Evolutionary conservation across 2,888 invertebrate genomes (phyloP).

Genomic region (Mythimna impura): DNA sequence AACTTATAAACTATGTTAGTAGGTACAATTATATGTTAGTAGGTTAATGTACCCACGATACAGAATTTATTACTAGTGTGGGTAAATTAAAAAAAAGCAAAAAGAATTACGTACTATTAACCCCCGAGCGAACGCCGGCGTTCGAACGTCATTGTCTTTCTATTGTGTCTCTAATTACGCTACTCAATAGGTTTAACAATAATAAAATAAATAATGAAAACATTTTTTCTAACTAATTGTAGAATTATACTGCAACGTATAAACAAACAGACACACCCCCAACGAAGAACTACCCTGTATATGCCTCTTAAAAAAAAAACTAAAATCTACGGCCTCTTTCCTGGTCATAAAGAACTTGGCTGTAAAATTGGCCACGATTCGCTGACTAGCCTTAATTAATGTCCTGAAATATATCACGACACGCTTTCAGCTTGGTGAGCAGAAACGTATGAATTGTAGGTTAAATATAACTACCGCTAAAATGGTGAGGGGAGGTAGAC

Average conservation of each 20-base stretch:
- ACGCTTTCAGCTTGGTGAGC: slow-evolving; percentile 46
- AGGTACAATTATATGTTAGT: too few species aligned
- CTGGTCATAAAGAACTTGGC: slow-evolving; percentile 47
- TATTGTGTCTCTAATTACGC: too few species aligned
- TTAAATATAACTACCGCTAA: slow-evolving; percentile 13
- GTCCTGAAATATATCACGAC: slow-evolving; percentile 65
- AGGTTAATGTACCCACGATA: too few species aligned
- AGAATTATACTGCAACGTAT: not conserved
- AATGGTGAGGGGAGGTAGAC: not conserved
- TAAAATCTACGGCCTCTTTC: slow-evolving; percentile 35
- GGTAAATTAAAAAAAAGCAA: too few species aligned
- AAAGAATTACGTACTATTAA: too few species aligned
- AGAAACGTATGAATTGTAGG: slow-evolving; percentile 37
- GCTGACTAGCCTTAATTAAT: slow-evolving; percentile 64
- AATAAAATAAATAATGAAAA: too few species aligned
- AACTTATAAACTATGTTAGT: too few species aligned
- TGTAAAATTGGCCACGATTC: slow-evolving; percentile 61
- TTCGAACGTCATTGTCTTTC: too few species aligned
- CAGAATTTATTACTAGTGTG: too few species aligned
- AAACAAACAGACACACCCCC: not conserved
- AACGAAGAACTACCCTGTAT: slow-evolving; percentile 11
- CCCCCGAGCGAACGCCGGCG: too few species aligned
- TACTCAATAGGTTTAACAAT: too few species aligned
- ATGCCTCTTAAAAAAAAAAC: slow-evolving; percentile 1
- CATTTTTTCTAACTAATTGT: too few species aligned